Evolutionary conservation across 2,113 vertebrate genomes (phyloP).

Genomic region (Bos taurus): DNA sequence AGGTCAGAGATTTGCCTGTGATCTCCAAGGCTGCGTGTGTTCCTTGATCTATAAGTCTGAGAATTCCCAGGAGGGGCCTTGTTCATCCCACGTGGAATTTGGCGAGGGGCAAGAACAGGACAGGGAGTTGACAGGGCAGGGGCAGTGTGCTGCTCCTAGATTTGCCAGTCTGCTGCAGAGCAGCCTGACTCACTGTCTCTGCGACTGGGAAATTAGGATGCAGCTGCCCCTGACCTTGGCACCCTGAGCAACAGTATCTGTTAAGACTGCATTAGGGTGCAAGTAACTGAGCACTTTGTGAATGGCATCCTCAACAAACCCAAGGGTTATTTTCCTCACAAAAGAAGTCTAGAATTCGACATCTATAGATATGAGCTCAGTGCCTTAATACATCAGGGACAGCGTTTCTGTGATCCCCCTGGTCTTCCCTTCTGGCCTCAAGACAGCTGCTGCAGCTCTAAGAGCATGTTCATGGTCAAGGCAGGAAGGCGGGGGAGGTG

Average conservation of each 20-base stretch:
- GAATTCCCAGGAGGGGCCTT: neutral
- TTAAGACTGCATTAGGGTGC: neutral
- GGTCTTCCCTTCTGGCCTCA: neutral
- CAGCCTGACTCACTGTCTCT: neutral
- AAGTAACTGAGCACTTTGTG: neutral
- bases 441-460: neutral
- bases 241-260: neutral
- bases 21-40: neutral
- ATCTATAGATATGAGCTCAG: neutral
- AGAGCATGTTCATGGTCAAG: neutral
- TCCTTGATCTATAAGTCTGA: neutral
- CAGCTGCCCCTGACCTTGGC: neutral
- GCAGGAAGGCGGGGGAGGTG: neutral
- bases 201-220: neutral
- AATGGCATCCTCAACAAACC: neutral
- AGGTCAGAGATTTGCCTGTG: neutral
- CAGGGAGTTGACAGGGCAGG: neutral
- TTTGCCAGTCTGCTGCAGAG: neutral
- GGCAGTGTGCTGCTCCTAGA: neutral
- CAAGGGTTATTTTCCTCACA: neutral
- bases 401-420: neutral
- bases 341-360: neutral
- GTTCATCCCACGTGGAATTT: neutral
- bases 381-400: neutral
- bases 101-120: neutral